phyloP scores from a whole-genome alignment of 2,113 vertebrate species.

The Aythya baeri region DNA sequence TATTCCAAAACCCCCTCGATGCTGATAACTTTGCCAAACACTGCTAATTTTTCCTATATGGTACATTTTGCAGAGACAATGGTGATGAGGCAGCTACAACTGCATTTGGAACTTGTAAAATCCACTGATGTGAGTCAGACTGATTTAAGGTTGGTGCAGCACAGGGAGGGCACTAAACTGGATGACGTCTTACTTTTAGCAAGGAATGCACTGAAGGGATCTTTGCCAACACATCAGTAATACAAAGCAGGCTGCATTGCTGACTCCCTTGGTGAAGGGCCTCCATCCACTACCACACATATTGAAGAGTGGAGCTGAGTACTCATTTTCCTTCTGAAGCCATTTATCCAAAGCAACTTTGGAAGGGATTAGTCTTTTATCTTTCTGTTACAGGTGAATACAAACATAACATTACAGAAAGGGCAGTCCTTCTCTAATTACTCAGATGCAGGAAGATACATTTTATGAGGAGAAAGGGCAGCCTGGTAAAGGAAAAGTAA shows the following conservation, averaged over 20 bases:
- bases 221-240: neutral
- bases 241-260: neutral
- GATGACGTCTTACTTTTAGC: neutral
- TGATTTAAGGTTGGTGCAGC: neutral
- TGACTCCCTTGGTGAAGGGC: neutral
- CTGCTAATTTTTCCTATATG: neutral
- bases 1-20: neutral
- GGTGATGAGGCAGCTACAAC: neutral
- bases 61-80: neutral
- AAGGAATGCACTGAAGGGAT: neutral
- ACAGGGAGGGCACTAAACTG: neutral
- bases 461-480: slow-evolving; percentile 15
- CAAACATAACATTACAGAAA: neutral
- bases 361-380: neutral
- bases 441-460: neutral
- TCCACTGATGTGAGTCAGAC: neutral
- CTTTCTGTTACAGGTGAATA: neutral
- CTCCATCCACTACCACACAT: neutral
- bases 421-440: neutral
- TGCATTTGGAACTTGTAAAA: neutral
- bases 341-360: neutral
- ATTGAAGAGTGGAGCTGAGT: neutral
- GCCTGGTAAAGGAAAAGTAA: slow-evolving; percentile 6
- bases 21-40: neutral
- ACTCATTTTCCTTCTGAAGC: neutral